Base-by-base conservation (phyloP, 1,140 invertebrate genomes). In the Hypothenemus hampei region DNA sequence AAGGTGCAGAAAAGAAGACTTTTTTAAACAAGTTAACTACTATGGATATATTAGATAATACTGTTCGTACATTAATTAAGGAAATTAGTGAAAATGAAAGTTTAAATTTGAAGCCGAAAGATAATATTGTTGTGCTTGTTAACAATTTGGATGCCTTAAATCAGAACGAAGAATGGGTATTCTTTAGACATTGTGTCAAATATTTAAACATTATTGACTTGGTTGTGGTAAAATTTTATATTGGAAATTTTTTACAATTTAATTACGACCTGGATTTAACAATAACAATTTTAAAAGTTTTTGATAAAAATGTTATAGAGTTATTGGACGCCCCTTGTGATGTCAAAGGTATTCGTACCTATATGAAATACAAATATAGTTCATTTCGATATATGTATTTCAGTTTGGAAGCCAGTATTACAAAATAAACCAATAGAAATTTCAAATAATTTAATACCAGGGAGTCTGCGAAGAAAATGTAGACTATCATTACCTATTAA, bases 71-170 rank as follows among this genome's bases (percentile, higher is more conserved):
- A 11, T 47, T 56, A 41, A 15, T 56, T 16, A 18, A 3, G 13
- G 33, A 48, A n/a, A 31, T 56, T 11, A 48, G 13, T 15, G 19
- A 20, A 21, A 47, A 43, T 44, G n/a, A 35, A 19, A 55, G 39
- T 22, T 45, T 61, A 8, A 11, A n/a, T 51, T 58, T 57, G 16
- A 20, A 10, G 20, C 8, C 45, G 13, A 43, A 24, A 16, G 47
- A 56, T 21, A 48, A n/a, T 23, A 10, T 69, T 21, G 70, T 81
- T 15, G 60, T 82, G 40, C 67, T 85, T 45, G 60, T 86, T 6
- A 86, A 86, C 64, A 85, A 84, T 68, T 65, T 85, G 19, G 77
- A 79, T 31, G 77, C 76, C 15, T 71, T 75, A 3, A 77, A 75
- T n/a, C 73, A 77, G 48, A 61, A 85, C 29, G 84, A 87, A 68